Evolutionary conservation across 2,888 invertebrate genomes (phyloP), one percentile per base, ranked within the genome.

Genomic region (Pseudeuparius sepicola): DNA sequence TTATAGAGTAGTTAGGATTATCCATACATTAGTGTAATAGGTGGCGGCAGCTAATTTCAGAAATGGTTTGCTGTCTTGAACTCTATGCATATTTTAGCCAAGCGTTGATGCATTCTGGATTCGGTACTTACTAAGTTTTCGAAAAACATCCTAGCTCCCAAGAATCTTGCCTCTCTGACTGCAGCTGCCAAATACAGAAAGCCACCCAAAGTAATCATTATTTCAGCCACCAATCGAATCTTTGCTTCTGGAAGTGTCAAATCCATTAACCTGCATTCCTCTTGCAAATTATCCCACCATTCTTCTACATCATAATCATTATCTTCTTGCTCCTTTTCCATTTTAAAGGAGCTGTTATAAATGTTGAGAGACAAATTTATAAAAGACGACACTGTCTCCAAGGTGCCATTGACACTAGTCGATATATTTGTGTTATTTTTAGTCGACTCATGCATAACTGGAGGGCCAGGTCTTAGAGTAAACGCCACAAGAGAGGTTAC

Each of bases 121-220:
- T n/a, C n/a, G n/a, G n/a, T 24, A 34, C 36, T 43, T 64, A 93
- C 94, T 64, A 96, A 66, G 62, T 94, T 94, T 59, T 92, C 90
- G 43, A 93, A 77, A 60, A 96, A 97, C 83, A 94, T 90, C 53
- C 85, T 79, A 41, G 83, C 74, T 2, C 96, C 94, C 15, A 96
- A 72, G 61, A 96, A 94, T 45, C 82, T 74, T 0, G 89, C 86
- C 62, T 94, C 94, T 5, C 89, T 67, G 31, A 87, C 60, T 0
- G 93, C 90, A 1, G 89, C 79, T 2, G 81, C 67, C 16, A 96
- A 73, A 57, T 93, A 94, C 1, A 84, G 66, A 31, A 88, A 67
- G 0, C 93, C 85, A 3, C 92, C 92, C 4, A 86, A 53, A 56
- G 88, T 76, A 49, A 90, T 74, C 1, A 81, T 57, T 3, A 84